A percentile compares a stretch with the other conserved stretches of the same genome.
Conservation (phyloP, 2,113 vertebrate genomes). For the Malurus cyaneus region DNA sequence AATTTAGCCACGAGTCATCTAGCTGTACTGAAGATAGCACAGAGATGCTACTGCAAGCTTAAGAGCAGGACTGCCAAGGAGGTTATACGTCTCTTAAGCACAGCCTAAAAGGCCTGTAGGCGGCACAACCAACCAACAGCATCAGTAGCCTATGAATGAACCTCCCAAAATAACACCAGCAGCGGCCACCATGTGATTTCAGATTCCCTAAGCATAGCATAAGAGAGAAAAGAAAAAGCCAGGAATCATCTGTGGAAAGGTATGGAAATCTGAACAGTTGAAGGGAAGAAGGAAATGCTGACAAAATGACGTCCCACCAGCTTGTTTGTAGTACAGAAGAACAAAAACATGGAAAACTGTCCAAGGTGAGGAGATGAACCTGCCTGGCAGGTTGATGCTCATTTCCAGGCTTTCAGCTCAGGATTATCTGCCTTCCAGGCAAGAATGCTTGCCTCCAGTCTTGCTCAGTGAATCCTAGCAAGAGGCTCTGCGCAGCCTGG, state of each 20-base stretch:
- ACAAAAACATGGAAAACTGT: neutral
- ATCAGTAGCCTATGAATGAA: neutral
- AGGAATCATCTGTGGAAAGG: neutral
- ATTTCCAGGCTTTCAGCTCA: neutral
- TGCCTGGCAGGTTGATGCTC: rapidly evolving
- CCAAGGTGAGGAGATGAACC: neutral
- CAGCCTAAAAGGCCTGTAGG: neutral
- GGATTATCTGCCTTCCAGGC: neutral
- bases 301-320: neutral
- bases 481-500: rapidly evolving
- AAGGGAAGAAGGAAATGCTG: neutral
- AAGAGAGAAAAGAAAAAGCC: neutral
- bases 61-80: neutral
- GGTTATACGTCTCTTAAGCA: neutral
- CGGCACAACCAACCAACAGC: rapidly evolving
- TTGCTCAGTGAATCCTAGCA: neutral
- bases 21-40: neutral
- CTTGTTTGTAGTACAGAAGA: neutral
- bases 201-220: neutral
- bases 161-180: neutral
- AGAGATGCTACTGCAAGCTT: neutral
- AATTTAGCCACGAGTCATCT: neutral
- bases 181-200: neutral
- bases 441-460: neutral
- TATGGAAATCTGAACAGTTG: neutral